Evolutionary conservation across 2,888 invertebrate genomes (phyloP).

Genomic region (Malachius bipustulatus): DNA sequence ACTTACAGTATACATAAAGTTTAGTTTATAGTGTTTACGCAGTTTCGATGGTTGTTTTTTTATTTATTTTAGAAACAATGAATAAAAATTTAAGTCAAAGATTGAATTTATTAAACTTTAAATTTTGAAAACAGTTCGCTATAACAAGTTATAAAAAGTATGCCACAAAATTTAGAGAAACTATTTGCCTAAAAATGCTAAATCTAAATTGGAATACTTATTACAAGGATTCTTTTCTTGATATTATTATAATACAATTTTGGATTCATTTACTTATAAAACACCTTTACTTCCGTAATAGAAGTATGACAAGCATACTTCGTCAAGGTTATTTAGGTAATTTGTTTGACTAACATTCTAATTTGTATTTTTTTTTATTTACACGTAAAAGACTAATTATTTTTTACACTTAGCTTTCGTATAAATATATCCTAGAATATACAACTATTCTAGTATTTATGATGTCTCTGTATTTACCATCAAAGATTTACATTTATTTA

Average conservation of each 20-base stretch:
- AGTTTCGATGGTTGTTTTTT: too few relatives aligned
- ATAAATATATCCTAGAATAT: neutral
- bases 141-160: neutral
- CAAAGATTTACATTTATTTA: too few relatives aligned
- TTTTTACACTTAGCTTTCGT: neutral
- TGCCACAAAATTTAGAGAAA: constrained; percentile 2
- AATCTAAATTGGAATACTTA: neutral
- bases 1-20: too few relatives aligned
- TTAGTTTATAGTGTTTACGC: too few relatives aligned
- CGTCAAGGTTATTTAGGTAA: too few relatives aligned
- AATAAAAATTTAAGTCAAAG: constrained; percentile 1
- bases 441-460: too few relatives aligned
- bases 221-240: too few relatives aligned
- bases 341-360: neutral
- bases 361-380: neutral
- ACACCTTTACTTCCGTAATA: too few relatives aligned
- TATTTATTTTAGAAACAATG: too few relatives aligned
- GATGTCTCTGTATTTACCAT: too few relatives aligned
- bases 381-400: constrained; percentile 1
- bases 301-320: neutral
- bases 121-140: neutral
- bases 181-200: neutral
- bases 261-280: too few relatives aligned
- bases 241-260: too few relatives aligned
- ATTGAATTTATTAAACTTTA: neutral